phyloP scores from a whole-genome alignment of 2,113 vertebrate species.

The Apus apus region DNA sequence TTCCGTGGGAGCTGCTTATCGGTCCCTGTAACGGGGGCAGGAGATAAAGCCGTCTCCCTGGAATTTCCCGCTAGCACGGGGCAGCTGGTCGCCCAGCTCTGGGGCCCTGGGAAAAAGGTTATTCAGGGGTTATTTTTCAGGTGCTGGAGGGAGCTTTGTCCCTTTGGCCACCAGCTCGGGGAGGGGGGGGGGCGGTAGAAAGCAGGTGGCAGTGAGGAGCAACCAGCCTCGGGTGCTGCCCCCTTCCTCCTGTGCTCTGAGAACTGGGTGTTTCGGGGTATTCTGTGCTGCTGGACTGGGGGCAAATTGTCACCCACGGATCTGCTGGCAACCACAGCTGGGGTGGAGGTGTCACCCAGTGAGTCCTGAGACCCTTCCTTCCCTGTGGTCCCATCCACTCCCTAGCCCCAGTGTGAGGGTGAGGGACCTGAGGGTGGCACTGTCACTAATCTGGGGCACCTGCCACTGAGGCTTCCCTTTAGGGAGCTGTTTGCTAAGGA shows the following conservation, averaged over 20 bases:
- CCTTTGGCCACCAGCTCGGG: background rate
- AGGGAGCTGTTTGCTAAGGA: background rate
- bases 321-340: background rate
- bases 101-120: background rate
- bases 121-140: background rate
- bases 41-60: background rate
- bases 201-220: accelerated
- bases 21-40: accelerated
- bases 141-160: background rate
- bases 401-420: too few species aligned
- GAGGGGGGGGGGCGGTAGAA: background rate
- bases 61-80: background rate
- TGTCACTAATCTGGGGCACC: background rate
- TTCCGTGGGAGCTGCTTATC: slow-evolving; percentile 40
- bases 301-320: accelerated
- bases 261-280: background rate
- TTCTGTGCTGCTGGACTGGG: background rate
- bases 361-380: background rate
- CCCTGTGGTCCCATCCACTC: background rate
- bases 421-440: background rate
- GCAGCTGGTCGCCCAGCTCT: accelerated
- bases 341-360: accelerated
- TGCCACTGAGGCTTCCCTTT: background rate
- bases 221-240: accelerated
- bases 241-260: accelerated